Evolutionary conservation across 2,797 vertebrate genomes (phyloP).

Genomic region (Molossus alvarezi): DNA sequence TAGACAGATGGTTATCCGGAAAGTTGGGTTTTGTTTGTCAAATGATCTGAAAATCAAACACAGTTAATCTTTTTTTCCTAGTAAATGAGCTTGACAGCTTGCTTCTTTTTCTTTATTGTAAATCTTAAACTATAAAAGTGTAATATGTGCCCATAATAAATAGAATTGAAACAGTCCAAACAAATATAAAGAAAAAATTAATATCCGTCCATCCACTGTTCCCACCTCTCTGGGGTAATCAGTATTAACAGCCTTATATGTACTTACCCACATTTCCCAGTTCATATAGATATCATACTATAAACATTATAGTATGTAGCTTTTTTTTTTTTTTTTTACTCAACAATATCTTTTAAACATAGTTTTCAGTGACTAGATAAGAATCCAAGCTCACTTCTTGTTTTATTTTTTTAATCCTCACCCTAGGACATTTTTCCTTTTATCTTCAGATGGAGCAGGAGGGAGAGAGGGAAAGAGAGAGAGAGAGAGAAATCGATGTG

Average conservation of each 20-base stretch:
- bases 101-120: slow-evolving; percentile 49
- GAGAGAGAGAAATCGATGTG: too few species aligned
- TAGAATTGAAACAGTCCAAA: slow-evolving; percentile 32
- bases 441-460: too few species aligned
- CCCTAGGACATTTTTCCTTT: too few species aligned
- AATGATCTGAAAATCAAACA: slow-evolving; percentile 37
- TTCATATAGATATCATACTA: neutral
- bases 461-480: too few species aligned
- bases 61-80: slow-evolving; percentile 30
- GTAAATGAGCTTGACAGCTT: slow-evolving; percentile 41
- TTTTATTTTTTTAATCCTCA: too few species aligned
- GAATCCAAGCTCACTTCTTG: neutral
- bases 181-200: neutral
- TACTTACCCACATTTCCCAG: neutral
- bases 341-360: neutral
- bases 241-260: neutral
- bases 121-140: slow-evolving; percentile 38
- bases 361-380: slow-evolving; percentile 12
- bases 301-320: neutral
- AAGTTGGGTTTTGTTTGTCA: slow-evolving; percentile 39
- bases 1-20: neutral
- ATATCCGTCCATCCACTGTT: neutral
- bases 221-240: neutral
- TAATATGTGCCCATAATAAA: neutral
- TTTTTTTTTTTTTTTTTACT: neutral